Evolutionary conservation across 2,797 vertebrate species (phyloP).

Genomic region (Cygnus olor): DNA sequence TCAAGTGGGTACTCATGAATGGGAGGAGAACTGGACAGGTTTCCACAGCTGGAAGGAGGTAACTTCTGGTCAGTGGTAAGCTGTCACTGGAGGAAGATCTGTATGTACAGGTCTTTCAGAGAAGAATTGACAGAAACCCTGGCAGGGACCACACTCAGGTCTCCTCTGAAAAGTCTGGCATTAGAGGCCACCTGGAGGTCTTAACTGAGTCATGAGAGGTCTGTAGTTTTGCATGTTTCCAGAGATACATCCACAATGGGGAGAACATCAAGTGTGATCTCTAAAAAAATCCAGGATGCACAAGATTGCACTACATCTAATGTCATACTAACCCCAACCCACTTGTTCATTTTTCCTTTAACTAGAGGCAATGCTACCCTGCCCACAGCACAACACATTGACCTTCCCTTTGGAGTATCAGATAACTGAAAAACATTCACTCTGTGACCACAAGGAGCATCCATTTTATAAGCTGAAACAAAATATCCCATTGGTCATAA

Average conservation of each 20-base stretch:
- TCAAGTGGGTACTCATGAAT: not conserved
- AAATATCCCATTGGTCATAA: not conserved
- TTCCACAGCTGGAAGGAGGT: conserved; percentile 3
- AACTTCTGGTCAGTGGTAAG: not conserved
- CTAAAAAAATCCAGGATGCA: not conserved
- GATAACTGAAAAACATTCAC: not conserved
- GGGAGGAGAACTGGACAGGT: not conserved
- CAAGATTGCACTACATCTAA: not conserved
- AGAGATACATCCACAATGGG: not conserved
- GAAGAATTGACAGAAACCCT: not conserved
- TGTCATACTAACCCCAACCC: not conserved
- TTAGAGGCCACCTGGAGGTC: not conserved
- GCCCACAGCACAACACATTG: not conserved
- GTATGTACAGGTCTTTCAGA: accelerated
- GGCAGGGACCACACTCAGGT: not conserved
- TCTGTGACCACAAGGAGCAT: not conserved
- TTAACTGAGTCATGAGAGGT: not conserved
- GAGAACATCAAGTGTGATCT: not conserved
- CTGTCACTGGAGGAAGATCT: not conserved
- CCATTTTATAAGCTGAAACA: not conserved
- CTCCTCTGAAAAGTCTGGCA: not conserved
- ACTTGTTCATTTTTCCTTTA: not conserved
- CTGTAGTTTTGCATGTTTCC: not conserved
- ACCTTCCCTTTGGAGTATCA: not conserved
- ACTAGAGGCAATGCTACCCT: not conserved